Conservation (phyloP, 1,140 invertebrate species). For the Saccostrea cuccullata region DNA sequence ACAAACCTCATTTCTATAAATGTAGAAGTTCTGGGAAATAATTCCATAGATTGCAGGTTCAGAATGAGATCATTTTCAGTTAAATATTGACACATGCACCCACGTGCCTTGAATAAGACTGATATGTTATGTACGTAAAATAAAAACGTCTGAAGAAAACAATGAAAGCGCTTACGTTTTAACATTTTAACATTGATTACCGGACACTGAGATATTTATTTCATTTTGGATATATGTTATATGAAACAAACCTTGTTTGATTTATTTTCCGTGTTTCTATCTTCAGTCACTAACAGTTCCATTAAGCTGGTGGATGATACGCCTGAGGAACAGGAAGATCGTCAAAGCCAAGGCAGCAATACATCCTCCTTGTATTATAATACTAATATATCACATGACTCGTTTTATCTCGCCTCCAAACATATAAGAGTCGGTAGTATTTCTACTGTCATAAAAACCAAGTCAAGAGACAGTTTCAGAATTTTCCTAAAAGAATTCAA, state of each 20-base stretch:
- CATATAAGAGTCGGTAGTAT: not conserved
- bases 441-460: not conserved
- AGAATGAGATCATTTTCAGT: no score
- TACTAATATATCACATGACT: not conserved
- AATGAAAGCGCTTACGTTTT: no score
- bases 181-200: not conserved
- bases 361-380: not conserved
- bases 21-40: no score
- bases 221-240: not conserved
- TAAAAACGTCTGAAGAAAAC: no score
- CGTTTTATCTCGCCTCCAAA: constrained; percentile 9
- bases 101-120: no score
- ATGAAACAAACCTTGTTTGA: no score
- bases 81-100: not conserved
- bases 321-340: not conserved
- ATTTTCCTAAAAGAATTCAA: constrained; percentile 15
- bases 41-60: no score
- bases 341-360: not conserved
- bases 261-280: no score
- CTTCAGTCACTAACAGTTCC: not conserved
- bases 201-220: not conserved
- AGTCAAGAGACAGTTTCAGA: constrained; percentile 9
- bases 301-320: not conserved
- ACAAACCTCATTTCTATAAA: no score
- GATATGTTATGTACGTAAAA: no score